Base-by-base conservation (phyloP, 1,140 invertebrate species). In the Drosophila watanabei region DNA sequence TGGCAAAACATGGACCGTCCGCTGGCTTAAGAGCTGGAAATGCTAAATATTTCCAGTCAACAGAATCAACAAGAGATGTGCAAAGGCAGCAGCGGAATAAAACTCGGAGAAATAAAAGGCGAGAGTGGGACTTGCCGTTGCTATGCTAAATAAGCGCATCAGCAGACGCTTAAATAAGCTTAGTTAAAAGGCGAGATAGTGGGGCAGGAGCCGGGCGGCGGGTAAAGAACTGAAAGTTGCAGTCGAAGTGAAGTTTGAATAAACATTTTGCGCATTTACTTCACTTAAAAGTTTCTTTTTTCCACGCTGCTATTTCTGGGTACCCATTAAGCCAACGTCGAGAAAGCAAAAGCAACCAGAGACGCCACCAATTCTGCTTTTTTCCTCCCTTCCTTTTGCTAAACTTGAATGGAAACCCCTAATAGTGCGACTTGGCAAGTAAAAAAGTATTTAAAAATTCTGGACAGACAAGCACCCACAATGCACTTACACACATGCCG, bases 231-330 rank as follows among this genome's bases (percentile, higher is more conserved):
- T 79, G 35, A 73, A 90, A 89, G 78, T 89, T 89, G 66, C 78
- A 79, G 70, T 75, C 88, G 79, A 89, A 89, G 87, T 81, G 81
- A 89, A 89, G 85, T 89, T 89, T 89, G 85, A 89, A 89, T 89
- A 89, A 89, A 89, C 85, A 89, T 89, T 89, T 90, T 90, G 86
- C 85, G 86, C 85, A 90, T 89, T 89, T 89, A 89, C 85, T 89
- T 89, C 79, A 89, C 85, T 89, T 89, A 89, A 89, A 89, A 89
- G 79, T 90, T 89, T 63, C 56, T 72, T 79, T 89, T 81, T 82
- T 81, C 65, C 77, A 64, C 80, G 81, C 84, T 72, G 81, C 89
- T 79, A 88, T 85, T 89, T 81, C 69, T 72, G 77, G 68, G 77
- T 65, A 77, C 68, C 84, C 80, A 87, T 87, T 87, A 88, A 87